Base-by-base conservation (phyloP, 2,888 invertebrate species). In the Torymus tubicola region DNA sequence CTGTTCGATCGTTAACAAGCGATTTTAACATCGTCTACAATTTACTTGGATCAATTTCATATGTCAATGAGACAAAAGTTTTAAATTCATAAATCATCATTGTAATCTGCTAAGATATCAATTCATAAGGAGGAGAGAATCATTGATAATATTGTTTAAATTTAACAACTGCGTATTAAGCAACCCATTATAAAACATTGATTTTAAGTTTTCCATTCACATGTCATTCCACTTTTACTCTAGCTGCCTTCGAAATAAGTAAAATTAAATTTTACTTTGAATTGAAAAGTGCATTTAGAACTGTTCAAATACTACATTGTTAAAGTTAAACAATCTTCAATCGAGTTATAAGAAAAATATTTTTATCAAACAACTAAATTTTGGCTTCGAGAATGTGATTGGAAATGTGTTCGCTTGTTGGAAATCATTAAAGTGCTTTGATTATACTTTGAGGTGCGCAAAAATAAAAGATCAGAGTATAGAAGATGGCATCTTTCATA, bases 381-480 rank as follows among this genome's bases (percentile, higher is more conserved):
- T 69, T 58, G 57, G 16, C 60, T 78, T 61, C 31, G 55, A 67
- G 16, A 50, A 67, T 65, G 11, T 42, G 42, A 42, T 42, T 42
- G 42, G 42, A 42, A 42, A 42, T 42, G 42, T 42, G 42, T 42
- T 42, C 42, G 42, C 55, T 65, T 57, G 14, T 50, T 50, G 18
- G 14, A 71, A 52, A 21, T 14, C 2, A 50, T 52, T 21, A 63
- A 73, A 78, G 73, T 69, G 73, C 69, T 79, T 73, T 68, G 61
- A 68, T 79, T 79, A 42, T 42, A 69, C 16, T 70, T 79, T 52
- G 55, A 61, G 67, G 64, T 64, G 78, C 78, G 55, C 55, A 58
- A 64, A 31, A 60, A 60, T 10, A 42, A 63, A 42, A 63, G 53
- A 55, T 69, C 53, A 58, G 57, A 65, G 69, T 61, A 63, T 55